Evolutionary conservation across 92 coral and sea anemone species (phyloP), one percentile per base, ranked within the genome.

Genomic region (Epizoanthus stellaris): DNA sequence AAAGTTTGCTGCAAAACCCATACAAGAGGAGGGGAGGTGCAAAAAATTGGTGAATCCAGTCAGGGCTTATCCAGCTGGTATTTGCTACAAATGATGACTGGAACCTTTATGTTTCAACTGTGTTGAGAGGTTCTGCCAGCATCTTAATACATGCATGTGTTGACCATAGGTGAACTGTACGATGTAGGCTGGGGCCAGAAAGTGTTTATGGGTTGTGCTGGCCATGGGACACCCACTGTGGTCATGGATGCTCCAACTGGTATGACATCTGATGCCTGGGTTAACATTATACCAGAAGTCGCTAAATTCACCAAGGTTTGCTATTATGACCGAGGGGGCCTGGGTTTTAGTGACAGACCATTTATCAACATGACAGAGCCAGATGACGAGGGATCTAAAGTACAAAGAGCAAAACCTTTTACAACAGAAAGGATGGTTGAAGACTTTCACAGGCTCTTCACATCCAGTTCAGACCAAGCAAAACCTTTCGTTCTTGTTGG

Each of bases 341-440:
- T 96, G 80, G 98, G 98, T 5, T 96, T 96, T 80, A 96, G 98
- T 85, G 96, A 96, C 36, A 82, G 98, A 13, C 94, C 95, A 4
- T 70, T 67, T 36, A 86, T 83, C 0, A 92, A 94, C 82, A 86
- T 76, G 80, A 67, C 88, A 13, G 66, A 69, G 4, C 70, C 91
- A 39, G 86, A 84, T 6, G 86, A 64, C 20, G 81, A 89, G 43
- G 88, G 84, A 15, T 81, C 70, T n/a, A 75, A 71, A 54, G 14
- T 17, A 30, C 88, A 73, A 3, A 74, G 90, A 80, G 98, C 95
- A 54, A 77, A 82, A 67, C 93, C 87, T 47, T 93, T 94, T 11
- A 96, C 98, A 6, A 94, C 93, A 25, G 96, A 96, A 79, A 94
- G 94, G 69, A 96, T 96, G 98, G 95, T 88, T 11, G 98, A 91